phyloP scores from a whole-genome alignment of 1,140 invertebrate species.

The Acromyrmex echinatior region DNA sequence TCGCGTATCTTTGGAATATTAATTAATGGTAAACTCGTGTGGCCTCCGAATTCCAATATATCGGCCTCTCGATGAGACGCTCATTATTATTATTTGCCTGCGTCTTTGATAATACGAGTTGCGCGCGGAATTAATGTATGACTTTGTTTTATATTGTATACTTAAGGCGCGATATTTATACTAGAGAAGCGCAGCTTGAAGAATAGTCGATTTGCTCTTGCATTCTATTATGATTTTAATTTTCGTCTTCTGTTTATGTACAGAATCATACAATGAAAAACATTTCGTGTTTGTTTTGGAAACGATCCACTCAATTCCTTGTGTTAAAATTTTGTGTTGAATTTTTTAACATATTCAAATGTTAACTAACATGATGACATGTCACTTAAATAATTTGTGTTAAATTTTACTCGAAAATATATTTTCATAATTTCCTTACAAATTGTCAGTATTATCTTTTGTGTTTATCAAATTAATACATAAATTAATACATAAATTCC shows the following conservation, averaged over 20 bases:
- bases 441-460: too few species aligned
- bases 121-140: conserved; percentile 40
- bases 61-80: conserved; percentile 8
- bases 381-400: too few species aligned
- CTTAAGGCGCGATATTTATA: conserved; percentile 7
- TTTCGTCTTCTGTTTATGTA: neutral
- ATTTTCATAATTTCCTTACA: too few species aligned
- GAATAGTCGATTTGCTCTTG: neutral
- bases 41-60: conserved; percentile 52
- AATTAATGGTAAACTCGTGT: conserved; percentile 53
- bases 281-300: neutral
- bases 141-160: neutral
- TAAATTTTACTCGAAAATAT: too few species aligned
- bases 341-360: too few species aligned
- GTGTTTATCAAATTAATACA: too few species aligned
- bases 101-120: conserved; percentile 5
- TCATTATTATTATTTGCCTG: conserved; percentile 41
- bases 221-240: neutral
- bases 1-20: conserved; percentile 59
- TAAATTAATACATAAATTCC: too few species aligned
- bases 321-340: too few species aligned
- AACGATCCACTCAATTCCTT: too few species aligned
- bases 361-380: too few species aligned
- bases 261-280: too few species aligned
- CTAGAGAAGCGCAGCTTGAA: neutral